Conservation (phyloP, 2,888 invertebrate species). For the Cantharis rufa region DNA sequence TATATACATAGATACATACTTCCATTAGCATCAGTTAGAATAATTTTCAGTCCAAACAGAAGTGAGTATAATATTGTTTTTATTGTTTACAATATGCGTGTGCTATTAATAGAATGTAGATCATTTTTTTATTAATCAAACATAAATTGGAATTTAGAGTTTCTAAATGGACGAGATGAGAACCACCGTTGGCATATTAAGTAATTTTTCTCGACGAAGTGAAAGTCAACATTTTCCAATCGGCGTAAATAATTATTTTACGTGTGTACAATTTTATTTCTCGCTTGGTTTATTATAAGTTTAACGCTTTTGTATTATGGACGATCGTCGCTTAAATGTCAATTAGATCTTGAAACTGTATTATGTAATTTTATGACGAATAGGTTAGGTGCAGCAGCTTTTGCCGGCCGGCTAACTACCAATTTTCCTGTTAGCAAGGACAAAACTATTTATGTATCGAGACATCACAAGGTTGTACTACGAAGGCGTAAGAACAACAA, state of each 20-base stretch:
- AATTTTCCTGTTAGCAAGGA: constrained; percentile 27
- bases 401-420: constrained; percentile 35
- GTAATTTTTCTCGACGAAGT: background rate
- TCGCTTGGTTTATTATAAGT: background rate
- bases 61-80: background rate
- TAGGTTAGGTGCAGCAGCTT: constrained; percentile 36
- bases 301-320: background rate
- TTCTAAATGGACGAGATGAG: too few species aligned
- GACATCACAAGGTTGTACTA: constrained; percentile 23
- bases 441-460: constrained; percentile 33
- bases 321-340: background rate
- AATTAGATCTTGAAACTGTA: constrained; percentile 10
- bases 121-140: background rate
- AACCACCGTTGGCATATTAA: background rate
- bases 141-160: background rate
- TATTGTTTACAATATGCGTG: background rate
- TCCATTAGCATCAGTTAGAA: too few species aligned
- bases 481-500: constrained; percentile 19
- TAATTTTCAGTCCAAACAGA: constrained; percentile 7
- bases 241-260: background rate
- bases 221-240: constrained; percentile 8
- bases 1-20: too few species aligned
- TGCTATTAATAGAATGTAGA: background rate
- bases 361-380: constrained; percentile 34
- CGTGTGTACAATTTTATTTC: background rate